phyloP scores from a whole-genome alignment of 1,140 invertebrate genomes.

The Pseudomyrmex gracilis region DNA sequence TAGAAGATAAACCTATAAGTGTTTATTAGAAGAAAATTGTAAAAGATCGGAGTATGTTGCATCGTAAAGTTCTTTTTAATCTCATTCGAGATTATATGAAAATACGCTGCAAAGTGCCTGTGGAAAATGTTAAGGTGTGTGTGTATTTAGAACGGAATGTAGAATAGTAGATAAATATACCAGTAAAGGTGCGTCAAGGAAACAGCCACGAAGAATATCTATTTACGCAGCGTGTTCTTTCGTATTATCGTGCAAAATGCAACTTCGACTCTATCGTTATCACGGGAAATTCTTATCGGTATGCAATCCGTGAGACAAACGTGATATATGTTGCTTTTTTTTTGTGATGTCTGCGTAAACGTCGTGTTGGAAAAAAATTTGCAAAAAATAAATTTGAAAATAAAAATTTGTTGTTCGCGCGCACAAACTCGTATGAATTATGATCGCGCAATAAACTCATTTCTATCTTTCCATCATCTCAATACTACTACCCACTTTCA shows the following conservation, averaged over 20 bases:
- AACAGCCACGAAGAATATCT: neutral
- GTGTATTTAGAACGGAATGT: neutral
- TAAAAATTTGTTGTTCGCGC: neutral
- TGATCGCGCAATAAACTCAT: neutral
- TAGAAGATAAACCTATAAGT: no score
- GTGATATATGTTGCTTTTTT: neutral
- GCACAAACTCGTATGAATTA: neutral
- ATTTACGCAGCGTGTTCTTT: constrained; percentile 24
- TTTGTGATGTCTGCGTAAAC: constrained; percentile 13
- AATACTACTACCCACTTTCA: neutral
- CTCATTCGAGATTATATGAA: neutral
- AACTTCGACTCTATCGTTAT: constrained; percentile 12
- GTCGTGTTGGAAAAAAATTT: neutral
- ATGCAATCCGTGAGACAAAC: neutral
- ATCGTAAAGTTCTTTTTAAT: neutral
- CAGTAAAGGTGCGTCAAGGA: constrained; percentile 15
- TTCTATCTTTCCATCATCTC: no score
- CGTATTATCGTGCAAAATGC: constrained; percentile 40
- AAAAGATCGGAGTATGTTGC: no score
- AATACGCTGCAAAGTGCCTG: neutral
- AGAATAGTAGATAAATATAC: constrained; percentile 7
- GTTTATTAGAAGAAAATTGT: no score
- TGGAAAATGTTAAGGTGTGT: neutral
- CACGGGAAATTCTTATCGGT: constrained; percentile 9
- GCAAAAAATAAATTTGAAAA: neutral